Percentiles rank a stretch among this genome's conserved stretches.
Evolutionary conservation across 2,113 vertebrate genomes (phyloP).

Genomic region (Zapus hudsonius): DNA sequence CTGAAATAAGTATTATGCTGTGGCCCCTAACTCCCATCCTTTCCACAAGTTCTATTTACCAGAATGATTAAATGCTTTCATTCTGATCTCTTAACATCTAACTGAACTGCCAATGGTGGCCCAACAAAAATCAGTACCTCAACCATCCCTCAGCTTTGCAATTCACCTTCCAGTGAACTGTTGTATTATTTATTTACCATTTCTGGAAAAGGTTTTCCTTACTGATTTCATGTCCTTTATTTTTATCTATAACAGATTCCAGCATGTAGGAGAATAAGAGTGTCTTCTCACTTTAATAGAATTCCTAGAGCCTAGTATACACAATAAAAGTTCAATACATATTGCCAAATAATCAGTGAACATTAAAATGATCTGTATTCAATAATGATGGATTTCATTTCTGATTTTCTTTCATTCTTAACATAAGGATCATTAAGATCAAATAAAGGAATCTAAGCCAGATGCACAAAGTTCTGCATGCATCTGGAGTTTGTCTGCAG

Average conservation of each 20-base stretch:
- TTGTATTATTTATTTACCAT: not conserved
- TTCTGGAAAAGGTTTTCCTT: conserved; percentile 5
- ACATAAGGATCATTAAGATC: not conserved
- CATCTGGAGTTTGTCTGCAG: too few species aligned
- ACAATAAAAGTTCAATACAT: conserved; percentile 15
- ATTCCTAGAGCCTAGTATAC: not conserved
- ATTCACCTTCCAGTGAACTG: not conserved
- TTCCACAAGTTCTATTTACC: conserved; percentile 42
- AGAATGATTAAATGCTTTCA: conserved; percentile 27
- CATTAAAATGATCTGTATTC: not conserved
- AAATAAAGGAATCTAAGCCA: conserved; percentile 26
- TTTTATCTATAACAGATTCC: conserved; percentile 43
- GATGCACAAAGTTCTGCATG: too few species aligned
- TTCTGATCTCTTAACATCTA: conserved; percentile 39
- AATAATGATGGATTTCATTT: not conserved
- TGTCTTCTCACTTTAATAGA: conserved; percentile 43
- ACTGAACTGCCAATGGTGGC: conserved; percentile 31
- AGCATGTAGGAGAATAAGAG: not conserved
- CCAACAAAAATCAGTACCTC: conserved; percentile 29
- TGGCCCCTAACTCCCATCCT: not conserved
- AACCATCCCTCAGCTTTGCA: not conserved
- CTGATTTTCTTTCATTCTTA: conserved; percentile 39
- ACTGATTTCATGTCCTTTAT: conserved; percentile 37
- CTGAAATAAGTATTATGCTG: not conserved
- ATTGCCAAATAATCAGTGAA: conserved; percentile 40